Conservation (phyloP, 2,797 vertebrate genomes). For the Dromococcyx pavoninus region DNA sequence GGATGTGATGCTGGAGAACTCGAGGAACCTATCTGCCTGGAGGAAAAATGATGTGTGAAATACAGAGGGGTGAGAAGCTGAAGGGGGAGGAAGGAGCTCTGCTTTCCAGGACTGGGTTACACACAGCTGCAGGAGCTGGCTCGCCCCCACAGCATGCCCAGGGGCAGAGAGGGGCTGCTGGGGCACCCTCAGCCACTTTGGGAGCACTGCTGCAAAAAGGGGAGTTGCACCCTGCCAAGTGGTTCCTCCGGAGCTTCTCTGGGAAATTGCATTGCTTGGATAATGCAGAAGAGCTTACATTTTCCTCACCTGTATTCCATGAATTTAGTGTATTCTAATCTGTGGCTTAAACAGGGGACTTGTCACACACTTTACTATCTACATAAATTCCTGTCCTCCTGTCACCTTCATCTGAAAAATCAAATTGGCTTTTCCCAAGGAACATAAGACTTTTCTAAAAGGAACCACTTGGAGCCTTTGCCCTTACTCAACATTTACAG, state of each 20-base stretch:
- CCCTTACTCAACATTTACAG: neutral
- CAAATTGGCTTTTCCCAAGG: neutral
- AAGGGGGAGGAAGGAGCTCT: neutral
- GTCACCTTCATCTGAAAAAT: neutral
- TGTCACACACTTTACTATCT: neutral
- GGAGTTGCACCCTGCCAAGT: neutral
- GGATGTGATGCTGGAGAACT: neutral
- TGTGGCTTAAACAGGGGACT: neutral
- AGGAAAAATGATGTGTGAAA: neutral
- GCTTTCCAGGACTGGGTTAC: neutral
- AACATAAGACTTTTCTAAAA: neutral
- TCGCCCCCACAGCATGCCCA: too few species aligned
- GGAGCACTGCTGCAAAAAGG: neutral
- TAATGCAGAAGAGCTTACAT: neutral
- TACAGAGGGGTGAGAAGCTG: neutral
- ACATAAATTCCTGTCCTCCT: neutral
- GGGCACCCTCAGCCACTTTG: neutral
- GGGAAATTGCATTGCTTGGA: neutral
- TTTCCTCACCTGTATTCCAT: rapidly evolving
- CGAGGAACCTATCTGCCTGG: neutral
- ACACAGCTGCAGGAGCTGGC: neutral
- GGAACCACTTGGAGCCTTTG: neutral
- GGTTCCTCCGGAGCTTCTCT: neutral
- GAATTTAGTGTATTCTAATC: neutral
- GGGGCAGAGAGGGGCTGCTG: neutral